Conservation (phyloP, 2,113 vertebrate genomes). For the Nanger granti region DNA sequence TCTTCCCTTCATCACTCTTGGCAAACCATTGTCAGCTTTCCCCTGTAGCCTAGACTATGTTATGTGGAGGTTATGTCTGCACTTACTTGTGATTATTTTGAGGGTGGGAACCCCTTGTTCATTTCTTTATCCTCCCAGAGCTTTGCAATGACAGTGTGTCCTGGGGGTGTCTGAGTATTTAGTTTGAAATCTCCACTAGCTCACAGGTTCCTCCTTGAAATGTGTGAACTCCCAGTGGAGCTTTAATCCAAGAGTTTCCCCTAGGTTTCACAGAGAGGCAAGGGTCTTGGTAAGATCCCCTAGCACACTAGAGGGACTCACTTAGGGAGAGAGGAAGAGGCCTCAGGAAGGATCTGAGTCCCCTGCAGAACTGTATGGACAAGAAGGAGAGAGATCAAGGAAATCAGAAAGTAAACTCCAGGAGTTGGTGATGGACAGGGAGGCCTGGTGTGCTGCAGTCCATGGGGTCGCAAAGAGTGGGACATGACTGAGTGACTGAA, state of each 20-base stretch:
- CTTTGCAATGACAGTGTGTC: not conserved
- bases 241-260: not conserved
- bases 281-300: not conserved
- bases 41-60: not conserved
- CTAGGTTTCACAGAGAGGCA: not conserved
- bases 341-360: not conserved
- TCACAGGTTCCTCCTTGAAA: not conserved
- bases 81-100: not conserved
- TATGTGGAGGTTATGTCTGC: not conserved
- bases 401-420: not conserved
- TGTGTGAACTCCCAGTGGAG: not conserved
- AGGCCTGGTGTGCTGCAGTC: not conserved
- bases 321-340: not conserved
- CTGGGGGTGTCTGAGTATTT: not conserved
- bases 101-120: rapidly evolving
- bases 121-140: not conserved
- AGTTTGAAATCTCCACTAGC: not conserved
- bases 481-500: not conserved
- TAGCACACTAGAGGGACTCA: not conserved
- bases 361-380: not conserved
- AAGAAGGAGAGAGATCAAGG: not conserved
- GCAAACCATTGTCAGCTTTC: rapidly evolving
- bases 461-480: not conserved
- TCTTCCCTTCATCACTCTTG: not conserved
- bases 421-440: not conserved